phyloP scores from a whole-genome alignment of 1,140 invertebrate genomes.

The Hesperophylax magnus region DNA sequence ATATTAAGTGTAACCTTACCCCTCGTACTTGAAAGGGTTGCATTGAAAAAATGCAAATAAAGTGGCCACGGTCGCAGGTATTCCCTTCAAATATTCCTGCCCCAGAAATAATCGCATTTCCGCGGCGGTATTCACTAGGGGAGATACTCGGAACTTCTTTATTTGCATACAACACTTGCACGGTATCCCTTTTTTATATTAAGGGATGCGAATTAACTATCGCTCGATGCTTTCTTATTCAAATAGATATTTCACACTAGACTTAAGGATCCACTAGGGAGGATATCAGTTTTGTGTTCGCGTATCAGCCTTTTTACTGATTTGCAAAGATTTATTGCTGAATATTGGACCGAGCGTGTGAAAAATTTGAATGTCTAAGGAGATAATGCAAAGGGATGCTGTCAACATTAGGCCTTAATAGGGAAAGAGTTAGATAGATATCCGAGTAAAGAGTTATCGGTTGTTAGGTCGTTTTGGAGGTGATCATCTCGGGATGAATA shows the following conservation, averaged over 20 bases:
- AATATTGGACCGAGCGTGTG: conserved; percentile 53
- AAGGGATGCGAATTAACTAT: conserved; percentile 55
- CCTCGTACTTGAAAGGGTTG: conserved; percentile 70
- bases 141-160: conserved; percentile 38
- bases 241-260: conserved; percentile 56
- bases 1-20: conserved; percentile 72
- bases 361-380: conserved; percentile 54
- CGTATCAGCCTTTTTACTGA: conserved; percentile 50
- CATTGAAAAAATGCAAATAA: conserved; percentile 64
- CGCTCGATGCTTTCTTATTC: conserved; percentile 55
- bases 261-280: conserved; percentile 56
- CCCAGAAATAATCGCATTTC: conserved; percentile 47
- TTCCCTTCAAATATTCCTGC: conserved; percentile 40
- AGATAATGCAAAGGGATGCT: conserved; percentile 22
- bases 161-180: conserved; percentile 58
- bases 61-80: conserved; percentile 50
- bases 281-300: conserved; percentile 54
- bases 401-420: not conserved
- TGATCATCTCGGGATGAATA: conserved; percentile 42
- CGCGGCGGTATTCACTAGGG: conserved; percentile 13
- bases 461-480: conserved; percentile 26
- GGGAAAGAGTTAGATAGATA: not conserved
- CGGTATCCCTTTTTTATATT: conserved; percentile 39
- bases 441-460: conserved; percentile 8
- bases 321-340: conserved; percentile 57